These are phyloP conservation scores for Ataeniobius toweri DNA, from an alignment of 2,797 vertebrate genomes.

Conservation along the genomic window DNA sequence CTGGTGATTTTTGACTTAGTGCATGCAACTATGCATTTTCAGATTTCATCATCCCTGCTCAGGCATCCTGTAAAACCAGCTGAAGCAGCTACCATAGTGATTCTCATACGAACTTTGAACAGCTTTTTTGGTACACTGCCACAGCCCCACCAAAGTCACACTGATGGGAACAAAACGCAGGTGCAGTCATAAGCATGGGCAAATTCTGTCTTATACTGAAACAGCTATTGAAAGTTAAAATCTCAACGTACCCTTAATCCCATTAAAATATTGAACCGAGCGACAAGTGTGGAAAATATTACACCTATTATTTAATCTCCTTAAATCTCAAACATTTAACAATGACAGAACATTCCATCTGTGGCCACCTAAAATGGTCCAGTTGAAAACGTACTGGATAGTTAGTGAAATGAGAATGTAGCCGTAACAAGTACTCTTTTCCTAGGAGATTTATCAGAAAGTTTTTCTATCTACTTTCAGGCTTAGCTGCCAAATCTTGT, in stretches of 20 bases:
- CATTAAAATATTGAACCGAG: not conserved
- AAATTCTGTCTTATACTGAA: not conserved
- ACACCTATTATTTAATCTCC: not conserved
- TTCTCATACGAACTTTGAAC: no score
- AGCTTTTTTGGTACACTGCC: not conserved
- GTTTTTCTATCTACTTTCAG: constrained; percentile 20
- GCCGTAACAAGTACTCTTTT: constrained; percentile 6
- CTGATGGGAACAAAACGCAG: not conserved
- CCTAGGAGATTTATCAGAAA: constrained; percentile 23
- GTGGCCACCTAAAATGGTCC: not conserved
- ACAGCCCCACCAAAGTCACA: not conserved
- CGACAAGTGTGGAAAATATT: not conserved
- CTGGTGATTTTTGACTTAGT: no score
- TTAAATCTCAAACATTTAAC: not conserved
- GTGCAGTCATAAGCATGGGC: not conserved
- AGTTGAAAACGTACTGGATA: not conserved
- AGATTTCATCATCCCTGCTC: no score
- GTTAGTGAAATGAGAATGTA: not conserved
- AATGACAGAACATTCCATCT: not conserved
- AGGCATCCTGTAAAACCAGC: not conserved
- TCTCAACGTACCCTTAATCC: not conserved
- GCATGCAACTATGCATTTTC: no score
- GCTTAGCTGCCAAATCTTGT: constrained; percentile 36
- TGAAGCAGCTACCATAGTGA: no score
- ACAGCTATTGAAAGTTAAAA: not conserved